Evolutionary conservation across 2,797 vertebrate species (phyloP), one percentile per base, ranked within the genome.

Genomic region (Odontamblyopus rebecca): DNA sequence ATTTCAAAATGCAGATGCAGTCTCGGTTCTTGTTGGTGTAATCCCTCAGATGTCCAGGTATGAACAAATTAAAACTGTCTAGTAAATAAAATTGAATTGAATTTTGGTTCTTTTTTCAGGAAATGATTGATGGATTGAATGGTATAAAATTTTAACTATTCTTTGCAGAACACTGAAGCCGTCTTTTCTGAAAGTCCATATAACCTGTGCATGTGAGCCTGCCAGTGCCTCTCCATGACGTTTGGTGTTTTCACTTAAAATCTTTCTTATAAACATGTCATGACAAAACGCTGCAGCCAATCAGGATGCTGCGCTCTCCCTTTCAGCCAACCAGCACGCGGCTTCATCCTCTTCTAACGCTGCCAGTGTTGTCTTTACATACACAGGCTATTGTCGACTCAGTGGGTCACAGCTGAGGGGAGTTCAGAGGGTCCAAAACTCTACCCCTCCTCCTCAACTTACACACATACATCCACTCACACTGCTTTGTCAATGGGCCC

Each of bases 401-500:
- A 72, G 69, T 75, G 76, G 85, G 82, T 88, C 86, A 82, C 82
- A 79, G 82, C 82, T 85, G 78, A 86, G 76, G 77, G 80, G 83
- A 80, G 87, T 89, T 88, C 81, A 87, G 78, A 85, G 86, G 86
- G 88, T 85, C 89, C 79, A 80, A 82, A 80, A 86, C 27, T 77
- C 78, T 83, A 81, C 71, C 71, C 79, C 81, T 83, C 69, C 56
- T 79, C 75, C 68, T 19, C 69, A 67, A 72, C 54, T 77, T 73
- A 70, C n/a, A 71, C 65, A 78, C 29, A 80, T 70, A 77, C 69
- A 75, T 56, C 66, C 67, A 72, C 64, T 67, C 67, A 72, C 60
- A 76, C 72, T 15, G 72, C 65, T 84, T 83, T 76, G 86, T 98
- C 95, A 98, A 98, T 93, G 92, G 89, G 84, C 80, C 91, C 93